Evolutionary conservation across 2,113 vertebrate genomes (phyloP).

Genomic region (Aramus guarauna): DNA sequence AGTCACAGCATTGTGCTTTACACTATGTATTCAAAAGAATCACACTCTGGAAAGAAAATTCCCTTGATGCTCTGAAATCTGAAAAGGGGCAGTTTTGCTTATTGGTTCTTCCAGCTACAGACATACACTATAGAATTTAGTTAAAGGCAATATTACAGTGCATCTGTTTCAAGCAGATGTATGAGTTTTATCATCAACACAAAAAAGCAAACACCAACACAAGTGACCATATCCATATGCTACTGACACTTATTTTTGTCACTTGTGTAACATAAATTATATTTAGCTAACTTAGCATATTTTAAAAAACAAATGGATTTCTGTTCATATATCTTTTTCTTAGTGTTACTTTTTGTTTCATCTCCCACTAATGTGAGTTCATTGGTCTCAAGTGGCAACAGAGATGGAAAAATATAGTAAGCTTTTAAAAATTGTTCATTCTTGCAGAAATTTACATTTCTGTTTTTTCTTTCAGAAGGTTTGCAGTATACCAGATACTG

Average conservation of each 20-base stretch:
- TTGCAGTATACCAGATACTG: background rate
- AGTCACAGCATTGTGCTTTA: background rate
- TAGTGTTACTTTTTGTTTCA: background rate
- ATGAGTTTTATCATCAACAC: background rate
- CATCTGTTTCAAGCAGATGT: constrained; percentile 47
- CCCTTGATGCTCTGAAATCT: background rate
- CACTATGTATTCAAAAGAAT: background rate
- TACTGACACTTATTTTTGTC: constrained; percentile 1
- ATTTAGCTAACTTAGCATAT: background rate
- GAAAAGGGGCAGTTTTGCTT: constrained; percentile 14
- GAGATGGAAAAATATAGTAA: background rate
- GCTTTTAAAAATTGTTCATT: background rate
- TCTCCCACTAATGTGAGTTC: background rate
- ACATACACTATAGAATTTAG: background rate
- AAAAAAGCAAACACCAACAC: constrained; percentile 31
- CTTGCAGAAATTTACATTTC: background rate
- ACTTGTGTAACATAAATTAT: background rate
- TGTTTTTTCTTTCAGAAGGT: background rate
- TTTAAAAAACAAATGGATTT: background rate
- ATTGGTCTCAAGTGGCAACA: background rate
- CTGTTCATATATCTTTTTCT: background rate
- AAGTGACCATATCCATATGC: constrained; percentile 42
- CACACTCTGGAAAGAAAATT: constrained; percentile 9
- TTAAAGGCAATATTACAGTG: constrained; percentile 38
- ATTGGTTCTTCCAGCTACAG: background rate